Percentiles rank a stretch among this genome's conserved stretches.
Conservation (phyloP, 2,888 invertebrate species). For the Trissonchulus sp. region DNA sequence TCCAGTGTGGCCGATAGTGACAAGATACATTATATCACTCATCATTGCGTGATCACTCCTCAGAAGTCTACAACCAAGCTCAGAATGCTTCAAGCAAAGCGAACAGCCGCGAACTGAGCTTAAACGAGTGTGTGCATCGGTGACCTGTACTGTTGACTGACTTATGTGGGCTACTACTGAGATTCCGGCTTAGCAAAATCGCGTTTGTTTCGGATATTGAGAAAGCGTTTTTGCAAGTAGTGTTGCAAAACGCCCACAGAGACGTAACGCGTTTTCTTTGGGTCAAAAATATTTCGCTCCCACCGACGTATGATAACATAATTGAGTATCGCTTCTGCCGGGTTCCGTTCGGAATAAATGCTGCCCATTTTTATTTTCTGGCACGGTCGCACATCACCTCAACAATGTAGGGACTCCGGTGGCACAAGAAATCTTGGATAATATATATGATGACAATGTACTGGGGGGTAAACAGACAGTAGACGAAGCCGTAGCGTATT, state of each 20-base stretch:
- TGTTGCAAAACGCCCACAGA: conserved; percentile 33
- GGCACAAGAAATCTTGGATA: too few relatives aligned
- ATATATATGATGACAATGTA: not conserved
- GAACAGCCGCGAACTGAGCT: too few relatives aligned
- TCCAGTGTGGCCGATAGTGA: conserved; percentile 4
- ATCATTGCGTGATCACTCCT: too few relatives aligned
- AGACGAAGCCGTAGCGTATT: too few relatives aligned
- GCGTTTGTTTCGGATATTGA: conserved; percentile 34
- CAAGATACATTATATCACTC: not conserved
- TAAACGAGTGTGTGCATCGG: not conserved
- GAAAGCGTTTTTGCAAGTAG: conserved; percentile 40
- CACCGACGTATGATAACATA: not conserved
- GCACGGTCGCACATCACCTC: too few relatives aligned
- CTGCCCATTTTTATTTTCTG: too few relatives aligned
- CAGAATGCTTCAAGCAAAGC: not conserved
- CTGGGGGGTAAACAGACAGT: too few relatives aligned
- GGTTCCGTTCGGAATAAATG: too few relatives aligned
- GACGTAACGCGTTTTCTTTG: conserved; percentile 28
- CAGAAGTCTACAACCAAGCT: too few relatives aligned
- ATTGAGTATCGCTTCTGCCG: too few relatives aligned
- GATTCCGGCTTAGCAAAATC: not conserved
- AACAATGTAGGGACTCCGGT: too few relatives aligned
- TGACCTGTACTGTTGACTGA: not conserved
- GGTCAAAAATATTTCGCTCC: conserved; percentile 7
- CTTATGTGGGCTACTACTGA: not conserved